A percentile compares a stretch with the other conserved stretches of the same genome.
Evolutionary conservation across 1,140 invertebrate genomes (phyloP).

Genomic region (silkworm (Bombyx mori)): ASM3026992v2 NC_085107.1:17120001-17120500

Average conservation of each 20-base stretch:
- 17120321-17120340: conserved; percentile 18
- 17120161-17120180: no score
- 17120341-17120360: conserved; percentile 77
- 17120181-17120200: conserved; percentile 75
- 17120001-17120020: no score
- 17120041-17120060: no score
- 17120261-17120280: conserved; percentile 79
- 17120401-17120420: conserved; percentile 44
- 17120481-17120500: neutral
- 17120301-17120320: conserved; percentile 72
- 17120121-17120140: no score
- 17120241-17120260: conserved; percentile 70
- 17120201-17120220: conserved; percentile 83
- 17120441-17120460: no score
- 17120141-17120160: no score
- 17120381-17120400: conserved; percentile 65
- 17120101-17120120: no score
- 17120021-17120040: no score
- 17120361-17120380: conserved; percentile 74
- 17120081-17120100: no score
- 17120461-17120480: neutral
- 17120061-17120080: no score
- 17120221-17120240: conserved; percentile 86
- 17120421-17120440: conserved; percentile 64
- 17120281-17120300: conserved; percentile 84